A percentile compares a stretch with the other conserved stretches of the same genome.
Conservation (phyloP, 2,888 invertebrate genomes). For the Sminthurides aquaticus region DNA sequence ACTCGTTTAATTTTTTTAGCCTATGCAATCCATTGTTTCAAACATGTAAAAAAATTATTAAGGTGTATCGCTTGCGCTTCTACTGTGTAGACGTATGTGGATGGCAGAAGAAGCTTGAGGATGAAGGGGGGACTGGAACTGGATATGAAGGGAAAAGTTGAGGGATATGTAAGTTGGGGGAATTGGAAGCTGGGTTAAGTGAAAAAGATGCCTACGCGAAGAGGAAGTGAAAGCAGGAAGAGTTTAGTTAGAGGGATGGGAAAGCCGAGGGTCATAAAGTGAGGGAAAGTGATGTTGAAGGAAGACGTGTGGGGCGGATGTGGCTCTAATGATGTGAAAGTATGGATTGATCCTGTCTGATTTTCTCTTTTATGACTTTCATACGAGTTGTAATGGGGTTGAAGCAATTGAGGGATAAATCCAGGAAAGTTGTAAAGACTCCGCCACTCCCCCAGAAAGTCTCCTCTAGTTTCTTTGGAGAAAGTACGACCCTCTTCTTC, state of each 20-base stretch:
- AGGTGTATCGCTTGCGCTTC: too few relatives aligned
- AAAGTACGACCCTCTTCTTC: too few relatives aligned
- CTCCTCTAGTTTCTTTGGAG: too few relatives aligned
- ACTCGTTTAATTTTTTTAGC: too few relatives aligned
- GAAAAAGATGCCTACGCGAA: too few relatives aligned
- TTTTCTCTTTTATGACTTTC: slow-evolving; percentile 6
- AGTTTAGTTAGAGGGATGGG: not conserved
- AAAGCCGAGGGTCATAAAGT: not conserved
- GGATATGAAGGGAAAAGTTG: too few relatives aligned
- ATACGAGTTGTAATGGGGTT: not conserved
- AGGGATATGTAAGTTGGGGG: not conserved
- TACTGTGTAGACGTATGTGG: too few relatives aligned
- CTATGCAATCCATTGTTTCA: too few relatives aligned
- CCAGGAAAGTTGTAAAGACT: not conserved
- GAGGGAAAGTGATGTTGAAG: not conserved
- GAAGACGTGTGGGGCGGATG: not conserved
- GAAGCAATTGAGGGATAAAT: slow-evolving; percentile 1
- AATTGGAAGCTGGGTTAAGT: too few relatives aligned
- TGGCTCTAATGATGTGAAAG: slow-evolving; percentile 5
- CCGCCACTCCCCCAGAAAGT: too few relatives aligned
- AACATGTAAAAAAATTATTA: too few relatives aligned
- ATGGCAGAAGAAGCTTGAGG: not conserved
- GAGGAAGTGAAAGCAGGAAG: not conserved
- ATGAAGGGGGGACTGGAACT: not conserved
- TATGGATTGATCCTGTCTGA: slow-evolving; percentile 7